Evolutionary conservation across 2,113 vertebrate genomes (phyloP).

Genomic region (Diphyllodes magnificus): DNA sequence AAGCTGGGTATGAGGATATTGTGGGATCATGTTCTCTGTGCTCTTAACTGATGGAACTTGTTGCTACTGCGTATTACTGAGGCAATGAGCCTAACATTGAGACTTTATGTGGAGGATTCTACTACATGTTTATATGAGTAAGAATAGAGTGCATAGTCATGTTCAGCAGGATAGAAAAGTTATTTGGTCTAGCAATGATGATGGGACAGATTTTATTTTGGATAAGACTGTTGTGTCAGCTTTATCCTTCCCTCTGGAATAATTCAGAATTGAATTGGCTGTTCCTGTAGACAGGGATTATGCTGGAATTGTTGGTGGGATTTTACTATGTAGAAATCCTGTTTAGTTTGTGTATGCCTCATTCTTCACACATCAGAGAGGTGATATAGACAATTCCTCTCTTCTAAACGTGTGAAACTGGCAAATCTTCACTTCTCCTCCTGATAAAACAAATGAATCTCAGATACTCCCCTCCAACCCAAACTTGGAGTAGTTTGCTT

Average conservation of each 20-base stretch:
- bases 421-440: not conserved
- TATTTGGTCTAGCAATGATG: not conserved
- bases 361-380: not conserved
- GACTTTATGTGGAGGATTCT: not conserved
- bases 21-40: not conserved
- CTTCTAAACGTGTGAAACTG: not conserved
- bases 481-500: not conserved
- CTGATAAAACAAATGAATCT: not conserved
- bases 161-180: not conserved
- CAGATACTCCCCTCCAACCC: not conserved
- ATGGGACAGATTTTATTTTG: slow-evolving; percentile 21
- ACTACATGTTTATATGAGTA: not conserved
- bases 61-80: not conserved
- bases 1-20: slow-evolving; percentile 82
- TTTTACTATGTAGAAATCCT: not conserved
- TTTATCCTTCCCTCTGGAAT: slow-evolving; percentile 4
- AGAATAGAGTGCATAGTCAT: not conserved
- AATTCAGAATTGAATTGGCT: not conserved
- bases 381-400: not conserved
- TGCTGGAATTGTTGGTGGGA: not conserved
- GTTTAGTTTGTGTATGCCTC: not conserved
- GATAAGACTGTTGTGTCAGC: not conserved
- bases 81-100: not conserved
- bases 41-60: not conserved
- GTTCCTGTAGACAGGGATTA: slow-evolving; percentile 1